These are phyloP conservation scores for Stichopus chloronotus DNA, from an alignment of 35 echinoderm and acorn worm genomes.

Conservation along the genomic window DNA sequence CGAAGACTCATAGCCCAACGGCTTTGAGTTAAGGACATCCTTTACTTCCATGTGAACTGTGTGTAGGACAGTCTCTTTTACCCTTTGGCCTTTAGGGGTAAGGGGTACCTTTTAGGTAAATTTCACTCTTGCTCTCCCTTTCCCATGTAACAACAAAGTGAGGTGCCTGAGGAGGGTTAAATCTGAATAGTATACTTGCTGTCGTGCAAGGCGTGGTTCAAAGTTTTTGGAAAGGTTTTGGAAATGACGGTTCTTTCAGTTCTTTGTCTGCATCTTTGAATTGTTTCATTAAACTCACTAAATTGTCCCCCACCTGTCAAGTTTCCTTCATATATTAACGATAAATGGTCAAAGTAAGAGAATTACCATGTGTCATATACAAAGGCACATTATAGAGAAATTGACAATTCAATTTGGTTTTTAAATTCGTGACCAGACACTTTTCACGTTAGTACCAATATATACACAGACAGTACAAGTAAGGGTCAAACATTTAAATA, in stretches of 20 bases:
- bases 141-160: constrained; percentile 41
- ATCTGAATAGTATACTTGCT: neutral
- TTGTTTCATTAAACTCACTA: too few relatives aligned
- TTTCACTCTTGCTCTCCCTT: constrained; percentile 39
- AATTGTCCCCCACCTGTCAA: too few relatives aligned
- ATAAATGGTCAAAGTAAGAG: too few relatives aligned
- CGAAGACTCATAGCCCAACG: constrained; percentile 54
- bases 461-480: too few relatives aligned
- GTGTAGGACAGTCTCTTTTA: constrained; percentile 46
- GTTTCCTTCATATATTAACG: too few relatives aligned
- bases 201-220: neutral
- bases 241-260: constrained; percentile 15
- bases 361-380: too few relatives aligned
- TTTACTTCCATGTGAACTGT: constrained; percentile 49
- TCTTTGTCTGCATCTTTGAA: constrained; percentile 36
- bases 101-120: constrained; percentile 28
- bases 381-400: too few relatives aligned
- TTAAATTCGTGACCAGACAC: too few relatives aligned
- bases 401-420: too few relatives aligned
- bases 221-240: neutral
- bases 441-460: too few relatives aligned
- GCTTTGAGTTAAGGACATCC: constrained; percentile 58
- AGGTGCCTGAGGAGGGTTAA: constrained; percentile 32
- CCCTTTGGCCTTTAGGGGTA: neutral
- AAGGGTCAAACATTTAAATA: too few relatives aligned